Percentiles rank a stretch among this genome's conserved stretches.
Evolutionary conservation across 1,140 invertebrate genomes (phyloP).

Genomic region (Littorina saxatilis): DNA sequence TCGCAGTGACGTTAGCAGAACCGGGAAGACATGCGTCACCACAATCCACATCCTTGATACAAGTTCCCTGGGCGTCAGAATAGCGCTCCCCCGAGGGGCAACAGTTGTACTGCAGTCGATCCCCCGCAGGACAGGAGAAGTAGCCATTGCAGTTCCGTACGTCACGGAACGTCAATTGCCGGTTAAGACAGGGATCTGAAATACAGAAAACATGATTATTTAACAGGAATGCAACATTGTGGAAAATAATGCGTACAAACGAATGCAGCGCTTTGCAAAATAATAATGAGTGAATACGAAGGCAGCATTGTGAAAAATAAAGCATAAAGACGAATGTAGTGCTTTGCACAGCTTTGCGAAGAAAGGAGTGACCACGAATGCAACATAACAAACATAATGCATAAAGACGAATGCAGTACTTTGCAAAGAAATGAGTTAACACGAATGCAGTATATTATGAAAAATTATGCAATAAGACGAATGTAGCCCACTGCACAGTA

Average conservation of each 20-base stretch:
- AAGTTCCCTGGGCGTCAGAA: conserved; percentile 10
- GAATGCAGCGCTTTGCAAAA: not conserved
- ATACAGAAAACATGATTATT: not conserved
- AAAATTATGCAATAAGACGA: too few relatives aligned
- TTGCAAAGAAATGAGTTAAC: too few relatives aligned
- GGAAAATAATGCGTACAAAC: not conserved
- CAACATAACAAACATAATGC: not conserved
- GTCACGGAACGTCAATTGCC: conserved; percentile 30
- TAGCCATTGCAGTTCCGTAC: conserved; percentile 44
- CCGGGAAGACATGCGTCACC: conserved; percentile 41
- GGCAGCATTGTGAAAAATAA: not conserved
- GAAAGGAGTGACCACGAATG: not conserved
- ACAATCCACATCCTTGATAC: conserved; percentile 33
- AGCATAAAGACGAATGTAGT: not conserved
- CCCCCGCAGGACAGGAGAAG: conserved; percentile 31
- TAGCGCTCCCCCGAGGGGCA: conserved; percentile 33
- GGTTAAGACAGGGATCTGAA: conserved; percentile 41
- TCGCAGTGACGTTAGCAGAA: conserved; percentile 22
- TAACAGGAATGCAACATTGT: too few relatives aligned
- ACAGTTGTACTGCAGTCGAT: conserved; percentile 30
- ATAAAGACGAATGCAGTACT: too few relatives aligned
- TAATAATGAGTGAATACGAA: not conserved
- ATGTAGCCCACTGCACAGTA: too few relatives aligned
- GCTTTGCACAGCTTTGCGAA: too few relatives aligned
- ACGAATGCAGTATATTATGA: too few relatives aligned